phyloP scores from a whole-genome alignment of 2,797 vertebrate genomes.

The Aldrovandia affinis region DNA sequence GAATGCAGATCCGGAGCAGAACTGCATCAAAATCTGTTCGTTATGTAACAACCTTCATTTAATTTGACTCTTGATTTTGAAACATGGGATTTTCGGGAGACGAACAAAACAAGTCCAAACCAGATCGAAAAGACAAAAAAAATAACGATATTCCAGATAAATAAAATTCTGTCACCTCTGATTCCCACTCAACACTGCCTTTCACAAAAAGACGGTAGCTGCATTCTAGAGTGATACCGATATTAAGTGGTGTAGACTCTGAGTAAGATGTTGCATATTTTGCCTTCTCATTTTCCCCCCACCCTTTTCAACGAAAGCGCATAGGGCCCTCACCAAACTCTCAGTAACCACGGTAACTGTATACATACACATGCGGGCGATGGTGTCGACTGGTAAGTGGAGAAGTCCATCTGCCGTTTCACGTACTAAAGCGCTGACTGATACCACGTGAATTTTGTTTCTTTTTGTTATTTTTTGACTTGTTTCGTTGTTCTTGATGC shows the following conservation, averaged over 20 bases:
- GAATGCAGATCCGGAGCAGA: conserved; percentile 39
- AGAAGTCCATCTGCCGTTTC: conserved; percentile 91
- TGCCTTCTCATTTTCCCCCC: conserved; percentile 90
- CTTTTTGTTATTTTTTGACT: too few relatives aligned
- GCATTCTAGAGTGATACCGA: conserved; percentile 71
- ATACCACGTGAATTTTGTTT: conserved; percentile 86
- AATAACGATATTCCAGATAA: conserved; percentile 2
- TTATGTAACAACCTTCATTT: conserved; percentile 15
- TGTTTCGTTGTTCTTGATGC: conserved; percentile 90
- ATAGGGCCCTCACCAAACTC: conserved; percentile 92
- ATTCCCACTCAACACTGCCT: conserved; percentile 75
- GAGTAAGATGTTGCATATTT: conserved; percentile 97
- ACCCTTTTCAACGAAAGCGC: conserved; percentile 85
- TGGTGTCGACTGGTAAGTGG: conserved; percentile 95
- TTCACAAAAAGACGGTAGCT: conserved; percentile 52
- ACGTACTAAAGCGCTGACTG: conserved; percentile 86
- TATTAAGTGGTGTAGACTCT: conserved; percentile 78
- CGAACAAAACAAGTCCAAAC: conserved; percentile 26
- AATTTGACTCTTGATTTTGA: conserved; percentile 25
- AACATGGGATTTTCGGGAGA: conserved; percentile 26
- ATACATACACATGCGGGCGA: conserved; percentile 92
- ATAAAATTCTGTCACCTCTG: conserved; percentile 55
- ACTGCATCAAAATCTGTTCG: conserved; percentile 41
- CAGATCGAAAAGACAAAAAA: conserved; percentile 32
- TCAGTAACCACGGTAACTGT: conserved; percentile 92